Conservation (phyloP, 23 tunicate species). For the Halocynthia aurantium region DNA sequence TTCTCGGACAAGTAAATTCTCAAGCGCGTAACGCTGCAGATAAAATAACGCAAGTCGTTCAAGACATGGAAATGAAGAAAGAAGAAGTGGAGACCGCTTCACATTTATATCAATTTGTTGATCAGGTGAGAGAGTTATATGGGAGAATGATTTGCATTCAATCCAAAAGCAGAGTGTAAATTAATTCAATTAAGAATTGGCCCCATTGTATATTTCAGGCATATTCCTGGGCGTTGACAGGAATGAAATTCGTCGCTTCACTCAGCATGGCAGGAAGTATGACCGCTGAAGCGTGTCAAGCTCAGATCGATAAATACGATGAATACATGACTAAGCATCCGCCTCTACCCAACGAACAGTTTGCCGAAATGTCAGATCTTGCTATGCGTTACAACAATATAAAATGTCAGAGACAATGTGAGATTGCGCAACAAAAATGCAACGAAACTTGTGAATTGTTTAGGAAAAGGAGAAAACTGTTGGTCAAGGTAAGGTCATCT, state of each 20-base stretch:
- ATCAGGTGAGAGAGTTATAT: constrained; percentile 38
- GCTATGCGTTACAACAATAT: constrained; percentile 49
- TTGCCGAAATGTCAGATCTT: constrained; percentile 32
- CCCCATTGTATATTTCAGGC: too few relatives aligned
- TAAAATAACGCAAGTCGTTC: constrained; percentile 21
- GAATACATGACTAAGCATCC: constrained; percentile 80
- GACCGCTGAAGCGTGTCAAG: constrained; percentile 39
- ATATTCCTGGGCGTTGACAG: constrained; percentile 88
- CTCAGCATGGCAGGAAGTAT: constrained; percentile 60
- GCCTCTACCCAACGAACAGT: constrained; percentile 55
- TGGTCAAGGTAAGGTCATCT: constrained; percentile 46
- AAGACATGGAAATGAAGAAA: constrained; percentile 46
- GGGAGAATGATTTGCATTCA: too few relatives aligned
- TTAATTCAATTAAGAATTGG: too few relatives aligned
- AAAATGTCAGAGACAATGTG: constrained; percentile 82
- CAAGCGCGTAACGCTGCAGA: constrained; percentile 31
- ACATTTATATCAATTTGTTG: constrained; percentile 68
- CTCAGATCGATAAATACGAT: constrained; percentile 58
- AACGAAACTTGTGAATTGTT: constrained; percentile 63
- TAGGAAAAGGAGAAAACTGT: constrained; percentile 51
- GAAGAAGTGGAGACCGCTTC: constrained; percentile 69
- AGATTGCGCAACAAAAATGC: constrained; percentile 82
- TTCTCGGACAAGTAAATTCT: constrained; percentile 26
- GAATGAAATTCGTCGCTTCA: constrained; percentile 87
- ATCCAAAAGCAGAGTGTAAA: too few relatives aligned